phyloP scores from a whole-genome alignment of 30 jellyfish, hydroid and myxozoan genomes.

The Aurelia aurita complex sp. Pacific region DNA sequence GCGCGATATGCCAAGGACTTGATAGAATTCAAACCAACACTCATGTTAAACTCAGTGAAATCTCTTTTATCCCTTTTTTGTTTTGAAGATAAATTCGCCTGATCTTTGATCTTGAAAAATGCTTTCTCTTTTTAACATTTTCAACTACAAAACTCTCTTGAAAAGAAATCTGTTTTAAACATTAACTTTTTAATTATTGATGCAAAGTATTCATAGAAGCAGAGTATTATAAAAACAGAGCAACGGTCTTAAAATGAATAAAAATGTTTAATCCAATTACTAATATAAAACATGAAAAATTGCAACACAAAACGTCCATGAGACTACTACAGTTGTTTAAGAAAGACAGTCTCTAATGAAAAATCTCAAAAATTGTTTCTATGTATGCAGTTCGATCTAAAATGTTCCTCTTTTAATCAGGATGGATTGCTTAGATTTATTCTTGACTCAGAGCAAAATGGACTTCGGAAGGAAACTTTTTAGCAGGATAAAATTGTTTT shows the following conservation, averaged over 20 bases:
- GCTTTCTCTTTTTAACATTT: background rate
- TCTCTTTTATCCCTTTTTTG: too few relatives aligned
- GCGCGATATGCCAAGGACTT: too few relatives aligned
- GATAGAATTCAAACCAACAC: too few relatives aligned
- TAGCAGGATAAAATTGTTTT: too few relatives aligned
- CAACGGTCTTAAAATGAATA: constrained; percentile 20
- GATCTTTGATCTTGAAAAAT: background rate
- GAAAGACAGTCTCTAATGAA: background rate
- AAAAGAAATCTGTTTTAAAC: constrained; percentile 12
- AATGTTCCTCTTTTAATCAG: too few relatives aligned
- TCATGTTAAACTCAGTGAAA: too few relatives aligned
- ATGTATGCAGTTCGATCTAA: too few relatives aligned
- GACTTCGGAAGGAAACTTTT: too few relatives aligned
- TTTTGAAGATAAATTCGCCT: too few relatives aligned
- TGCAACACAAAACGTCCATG: constrained; percentile 14
- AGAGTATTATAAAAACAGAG: constrained; percentile 22
- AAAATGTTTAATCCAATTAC: constrained; percentile 24
- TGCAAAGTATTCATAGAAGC: constrained; percentile 28
- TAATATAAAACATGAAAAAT: constrained; percentile 16
- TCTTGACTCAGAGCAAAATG: too few relatives aligned
- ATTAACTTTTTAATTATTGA: constrained; percentile 23
- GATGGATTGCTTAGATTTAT: too few relatives aligned
- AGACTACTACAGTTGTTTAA: background rate
- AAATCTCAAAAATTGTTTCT: too few relatives aligned
- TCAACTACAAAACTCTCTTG: constrained; percentile 21